Evolutionary conservation across 2,113 vertebrate genomes (phyloP), one percentile per base, ranked within the genome.

Genomic region (Epinephelus fuscoguttatus): DNA sequence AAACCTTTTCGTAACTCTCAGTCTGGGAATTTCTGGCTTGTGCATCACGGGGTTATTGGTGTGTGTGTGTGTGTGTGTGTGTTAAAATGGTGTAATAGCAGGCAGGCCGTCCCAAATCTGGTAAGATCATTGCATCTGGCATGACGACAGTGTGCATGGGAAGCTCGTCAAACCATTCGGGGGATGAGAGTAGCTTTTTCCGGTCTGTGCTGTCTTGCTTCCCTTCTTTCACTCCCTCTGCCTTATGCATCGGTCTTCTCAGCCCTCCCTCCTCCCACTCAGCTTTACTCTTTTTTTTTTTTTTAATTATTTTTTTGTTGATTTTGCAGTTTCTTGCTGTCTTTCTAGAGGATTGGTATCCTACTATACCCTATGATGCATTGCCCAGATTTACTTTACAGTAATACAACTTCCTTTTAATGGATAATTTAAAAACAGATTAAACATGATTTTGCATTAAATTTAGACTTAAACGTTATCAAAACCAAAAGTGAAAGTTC

Each of bases 101-200:
- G 50, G 61, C 87, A 82, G 75, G 52, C 83, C 68, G 63, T 90
- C 71, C 66, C 61, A 90, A 84, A 89, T 94, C 78, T 91, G 90
- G 84, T 88, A 85, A 88, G 71, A 81, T 90, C 86, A 90, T 91
- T 86, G 63, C 45, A 30, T 86, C 73, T 84, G 87, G 82, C 82
- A 63, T 87, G 84, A 75, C 68, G 63, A 86, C 80, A 72, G 62
- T 13, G 13, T 72, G 74, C 76, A 85, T 85, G 80, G 77, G 83
- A 85, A 94, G 80, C 92, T 94, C 67, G 78, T 94, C 86, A 92
- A 93, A 93, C 88, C 85, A 91, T 89, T 90, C 80, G n/a, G 62
- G 6, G 75, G 73, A 60, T 74, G 72, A 83, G 63, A 84, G 63
- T 59, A 75, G 33, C 68, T 59, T 74, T 77, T 84, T 89, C 69